A percentile compares a stretch with the other conserved stretches of the same genome.
Evolutionary conservation across 2,888 invertebrate species (phyloP).

Genomic region (Lutraria lutraria): DNA sequence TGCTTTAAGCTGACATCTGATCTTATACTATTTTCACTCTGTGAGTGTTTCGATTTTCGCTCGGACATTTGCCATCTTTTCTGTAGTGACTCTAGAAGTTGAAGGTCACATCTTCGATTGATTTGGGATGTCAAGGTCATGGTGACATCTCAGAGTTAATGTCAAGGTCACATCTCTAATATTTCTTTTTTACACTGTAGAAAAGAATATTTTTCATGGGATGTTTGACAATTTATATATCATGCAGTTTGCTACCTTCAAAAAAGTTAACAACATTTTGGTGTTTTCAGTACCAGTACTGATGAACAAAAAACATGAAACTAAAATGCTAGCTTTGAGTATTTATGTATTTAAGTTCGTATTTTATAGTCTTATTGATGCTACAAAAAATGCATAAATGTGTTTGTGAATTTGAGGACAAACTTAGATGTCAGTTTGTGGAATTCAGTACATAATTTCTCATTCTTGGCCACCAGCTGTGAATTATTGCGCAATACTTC

Average conservation of each 20-base stretch:
- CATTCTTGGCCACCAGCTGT: background rate
- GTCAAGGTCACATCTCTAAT: background rate
- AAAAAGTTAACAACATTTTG: background rate
- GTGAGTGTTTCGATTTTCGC: slow-evolving; percentile 8
- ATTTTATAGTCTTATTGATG: no score
- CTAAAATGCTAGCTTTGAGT: no score
- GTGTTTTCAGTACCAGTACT: no score
- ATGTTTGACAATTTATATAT: background rate
- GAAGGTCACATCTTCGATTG: no score
- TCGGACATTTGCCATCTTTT: background rate
- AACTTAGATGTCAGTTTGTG: background rate
- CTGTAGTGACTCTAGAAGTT: background rate
- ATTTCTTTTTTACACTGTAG: background rate
- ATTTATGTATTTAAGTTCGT: no score
- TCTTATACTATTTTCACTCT: background rate
- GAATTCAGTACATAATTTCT: background rate
- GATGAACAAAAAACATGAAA: no score
- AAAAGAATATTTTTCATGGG: background rate
- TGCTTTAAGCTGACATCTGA: background rate
- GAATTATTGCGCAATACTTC: background rate
- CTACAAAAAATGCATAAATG: background rate
- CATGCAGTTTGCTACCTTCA: background rate
- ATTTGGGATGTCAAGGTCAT: no score
- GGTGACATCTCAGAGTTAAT: no score
- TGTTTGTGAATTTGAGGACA: background rate